Conservation (phyloP, 37 sponge, comb jelly and placozoan genomes). For the Spongilla lacustris region DNA sequence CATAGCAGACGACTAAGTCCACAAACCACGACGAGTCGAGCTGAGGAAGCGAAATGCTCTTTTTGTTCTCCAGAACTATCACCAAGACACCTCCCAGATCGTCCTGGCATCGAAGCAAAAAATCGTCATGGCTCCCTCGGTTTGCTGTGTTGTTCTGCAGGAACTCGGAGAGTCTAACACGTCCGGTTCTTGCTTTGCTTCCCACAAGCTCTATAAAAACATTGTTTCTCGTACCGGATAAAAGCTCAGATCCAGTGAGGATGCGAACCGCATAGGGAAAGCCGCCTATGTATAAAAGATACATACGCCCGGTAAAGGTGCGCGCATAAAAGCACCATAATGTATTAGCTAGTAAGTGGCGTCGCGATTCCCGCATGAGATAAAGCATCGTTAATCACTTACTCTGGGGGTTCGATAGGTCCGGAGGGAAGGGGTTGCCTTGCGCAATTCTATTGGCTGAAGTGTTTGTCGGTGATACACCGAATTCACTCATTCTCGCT, state of each 20-base stretch:
- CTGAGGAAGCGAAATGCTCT: background rate
- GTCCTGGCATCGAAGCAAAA: slow-evolving; percentile 22
- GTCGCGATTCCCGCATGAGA: no score
- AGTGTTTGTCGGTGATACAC: no score
- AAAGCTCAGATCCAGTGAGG: slow-evolving; percentile 26
- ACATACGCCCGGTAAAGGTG: no score
- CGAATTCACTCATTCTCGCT: no score
- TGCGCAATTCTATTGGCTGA: no score
- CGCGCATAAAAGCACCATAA: no score
- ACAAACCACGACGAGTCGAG: slow-evolving; percentile 32
- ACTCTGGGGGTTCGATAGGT: no score
- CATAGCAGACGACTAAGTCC: background rate
- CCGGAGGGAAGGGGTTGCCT: no score
- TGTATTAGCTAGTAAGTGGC: no score
- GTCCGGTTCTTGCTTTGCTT: slow-evolving; percentile 18
- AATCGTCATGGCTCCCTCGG: slow-evolving; percentile 2
- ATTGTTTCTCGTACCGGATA: slow-evolving; percentile 5
- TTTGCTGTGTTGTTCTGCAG: background rate
- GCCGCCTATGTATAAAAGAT: no score
- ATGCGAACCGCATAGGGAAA: slow-evolving; percentile 25
- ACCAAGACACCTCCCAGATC: slow-evolving; percentile 41
- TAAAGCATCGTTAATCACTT: no score
- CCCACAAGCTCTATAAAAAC: slow-evolving; percentile 20
- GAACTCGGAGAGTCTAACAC: background rate
- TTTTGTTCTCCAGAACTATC: slow-evolving; percentile 19